Evolutionary conservation across 1,140 invertebrate species (phyloP).

Genomic region (Drosophila tsacasi): DNA sequence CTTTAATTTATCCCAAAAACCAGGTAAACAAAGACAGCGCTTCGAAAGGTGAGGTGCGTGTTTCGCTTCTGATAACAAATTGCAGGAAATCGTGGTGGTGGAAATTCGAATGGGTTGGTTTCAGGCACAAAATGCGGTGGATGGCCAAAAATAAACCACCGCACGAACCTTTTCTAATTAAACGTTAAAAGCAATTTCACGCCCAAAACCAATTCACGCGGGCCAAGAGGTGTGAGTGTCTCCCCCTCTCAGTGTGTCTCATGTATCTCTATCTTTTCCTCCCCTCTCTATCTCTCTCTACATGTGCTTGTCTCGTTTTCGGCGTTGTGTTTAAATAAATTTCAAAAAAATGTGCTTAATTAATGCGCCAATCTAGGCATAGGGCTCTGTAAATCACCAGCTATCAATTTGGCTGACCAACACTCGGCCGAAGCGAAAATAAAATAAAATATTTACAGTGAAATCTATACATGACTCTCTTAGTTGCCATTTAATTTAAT

Average conservation of each 20-base stretch:
- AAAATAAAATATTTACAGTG: conserved; percentile 6
- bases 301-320: conserved; percentile 19
- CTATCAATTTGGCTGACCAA: conserved; percentile 23
- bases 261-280: not conserved
- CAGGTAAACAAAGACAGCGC: conserved; percentile 36
- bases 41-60: conserved; percentile 47
- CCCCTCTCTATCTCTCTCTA: not conserved
- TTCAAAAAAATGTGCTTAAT: conserved; percentile 74
- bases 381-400: conserved; percentile 57
- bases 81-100: conserved; percentile 26
- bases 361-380: conserved; percentile 59
- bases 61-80: conserved; percentile 55
- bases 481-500: not conserved
- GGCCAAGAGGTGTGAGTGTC: conserved; percentile 6
- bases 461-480: not conserved
- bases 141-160: conserved; percentile 58
- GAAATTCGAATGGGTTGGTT: conserved; percentile 17
- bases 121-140: conserved; percentile 22
- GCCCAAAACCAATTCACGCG: conserved; percentile 37
- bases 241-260: not conserved
- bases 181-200: conserved; percentile 65
- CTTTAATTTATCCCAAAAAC: conserved; percentile 33
- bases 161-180: conserved; percentile 70
- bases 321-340: conserved; percentile 68
- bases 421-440: not conserved